Percentiles rank a stretch among this genome's conserved stretches.
Conservation (phyloP, 2,888 invertebrate species). For the Pollenia labialis region DNA sequence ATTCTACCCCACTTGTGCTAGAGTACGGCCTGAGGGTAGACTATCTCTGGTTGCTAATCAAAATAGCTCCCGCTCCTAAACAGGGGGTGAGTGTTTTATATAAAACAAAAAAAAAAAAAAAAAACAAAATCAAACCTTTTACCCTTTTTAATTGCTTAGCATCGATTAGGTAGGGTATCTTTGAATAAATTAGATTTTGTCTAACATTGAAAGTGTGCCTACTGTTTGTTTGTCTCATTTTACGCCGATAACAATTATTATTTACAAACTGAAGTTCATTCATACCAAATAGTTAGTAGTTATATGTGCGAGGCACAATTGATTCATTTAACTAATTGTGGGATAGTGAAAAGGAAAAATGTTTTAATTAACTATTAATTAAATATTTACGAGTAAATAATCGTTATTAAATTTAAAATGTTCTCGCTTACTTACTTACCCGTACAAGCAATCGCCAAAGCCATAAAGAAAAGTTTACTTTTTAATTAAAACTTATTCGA, state of each 20-base stretch:
- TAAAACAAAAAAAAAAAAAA: too few species aligned
- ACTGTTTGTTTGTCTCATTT: conserved; percentile 25
- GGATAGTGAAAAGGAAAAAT: conserved; percentile 39
- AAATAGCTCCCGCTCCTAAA: too few species aligned
- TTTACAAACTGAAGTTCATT: conserved; percentile 16
- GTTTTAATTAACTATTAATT: conserved; percentile 3
- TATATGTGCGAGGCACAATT: conserved; percentile 2
- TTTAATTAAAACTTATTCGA: conserved; percentile 19
- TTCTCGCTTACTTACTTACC: not conserved
- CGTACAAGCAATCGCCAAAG: not conserved
- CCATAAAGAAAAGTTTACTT: conserved; percentile 31
- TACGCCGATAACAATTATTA: conserved; percentile 13
- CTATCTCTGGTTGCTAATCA: too few species aligned
- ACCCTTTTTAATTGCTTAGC: too few species aligned
- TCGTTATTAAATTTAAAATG: conserved; percentile 24
- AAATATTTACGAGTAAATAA: conserved; percentile 9
- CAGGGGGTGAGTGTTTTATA: too few species aligned
- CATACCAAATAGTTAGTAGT: not conserved
- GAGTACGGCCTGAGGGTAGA: too few species aligned
- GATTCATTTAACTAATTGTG: conserved; percentile 34
- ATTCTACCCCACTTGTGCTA: too few species aligned
- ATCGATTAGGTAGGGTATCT: too few species aligned
- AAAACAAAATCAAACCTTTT: too few species aligned
- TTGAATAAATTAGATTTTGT: conserved; percentile 14
- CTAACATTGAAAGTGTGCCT: conserved; percentile 50